Evolutionary conservation across 2,888 invertebrate species (phyloP).

Genomic region (Trilocha varians): DNA sequence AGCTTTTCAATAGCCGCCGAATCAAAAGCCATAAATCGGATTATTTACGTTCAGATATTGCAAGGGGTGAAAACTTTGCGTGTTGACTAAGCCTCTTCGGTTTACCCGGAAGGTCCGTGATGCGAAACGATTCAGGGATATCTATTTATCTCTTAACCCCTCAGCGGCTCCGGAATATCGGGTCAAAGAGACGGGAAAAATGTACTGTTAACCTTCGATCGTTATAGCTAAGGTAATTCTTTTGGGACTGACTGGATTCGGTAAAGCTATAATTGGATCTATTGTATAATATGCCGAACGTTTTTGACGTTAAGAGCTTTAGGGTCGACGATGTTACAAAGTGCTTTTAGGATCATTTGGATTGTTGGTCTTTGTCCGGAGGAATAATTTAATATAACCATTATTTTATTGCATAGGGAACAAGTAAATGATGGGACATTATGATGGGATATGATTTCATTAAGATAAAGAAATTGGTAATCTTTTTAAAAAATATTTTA

Average conservation of each 20-base stretch:
- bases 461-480: no score
- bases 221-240: background rate
- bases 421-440: no score
- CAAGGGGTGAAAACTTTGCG: background rate
- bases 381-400: no score
- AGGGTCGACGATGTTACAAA: no score
- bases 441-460: no score
- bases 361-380: no score
- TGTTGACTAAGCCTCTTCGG: background rate
- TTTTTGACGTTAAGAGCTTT: no score
- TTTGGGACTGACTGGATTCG: background rate
- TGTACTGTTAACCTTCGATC: background rate
- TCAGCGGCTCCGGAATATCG: slow-evolving; percentile 11
- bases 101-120: slow-evolving; percentile 9
- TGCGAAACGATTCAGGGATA: slow-evolving; percentile 18
- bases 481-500: no score
- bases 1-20: background rate
- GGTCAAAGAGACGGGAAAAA: slow-evolving; percentile 12
- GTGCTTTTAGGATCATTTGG: no score
- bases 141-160: slow-evolving; percentile 22
- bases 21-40: background rate
- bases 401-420: no score
- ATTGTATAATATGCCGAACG: no score
- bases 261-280: background rate
- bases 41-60: background rate